These are phyloP conservation scores for Pteronura brasiliensis DNA, from an alignment of 2,113 vertebrate species.

Conservation along the genomic window DNA sequence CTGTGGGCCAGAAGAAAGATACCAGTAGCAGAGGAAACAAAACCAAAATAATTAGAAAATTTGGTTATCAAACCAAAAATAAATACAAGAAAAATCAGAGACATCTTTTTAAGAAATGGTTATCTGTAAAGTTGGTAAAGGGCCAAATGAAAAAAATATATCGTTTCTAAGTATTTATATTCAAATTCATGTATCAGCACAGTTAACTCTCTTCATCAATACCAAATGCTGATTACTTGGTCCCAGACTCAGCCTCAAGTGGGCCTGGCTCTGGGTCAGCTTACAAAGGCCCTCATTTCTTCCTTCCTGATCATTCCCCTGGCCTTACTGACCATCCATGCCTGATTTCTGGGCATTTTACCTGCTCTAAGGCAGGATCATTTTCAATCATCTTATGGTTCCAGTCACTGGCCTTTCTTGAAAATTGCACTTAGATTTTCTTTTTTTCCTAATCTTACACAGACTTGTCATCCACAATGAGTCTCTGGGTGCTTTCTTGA, in stretches of 20 bases:
- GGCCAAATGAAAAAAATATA: neutral
- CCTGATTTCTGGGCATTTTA: neutral
- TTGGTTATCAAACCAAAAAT: neutral
- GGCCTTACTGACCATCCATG: neutral
- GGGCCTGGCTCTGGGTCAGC: no score
- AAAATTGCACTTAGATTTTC: neutral
- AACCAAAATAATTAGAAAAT: neutral
- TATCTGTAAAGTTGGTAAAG: neutral
- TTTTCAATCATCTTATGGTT: neutral
- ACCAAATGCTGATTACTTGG: neutral
- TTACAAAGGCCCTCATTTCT: rapidly evolving
- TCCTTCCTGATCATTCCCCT: neutral
- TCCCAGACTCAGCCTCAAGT: neutral
- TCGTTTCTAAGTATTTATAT: neutral
- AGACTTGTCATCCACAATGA: neutral
- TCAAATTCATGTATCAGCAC: neutral
- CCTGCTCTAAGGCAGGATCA: neutral
- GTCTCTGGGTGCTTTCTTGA: neutral
- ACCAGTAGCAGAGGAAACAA: neutral
- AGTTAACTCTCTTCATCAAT: neutral
- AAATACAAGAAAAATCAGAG: neutral
- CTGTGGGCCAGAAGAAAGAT: neutral
- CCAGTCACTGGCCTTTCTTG: neutral
- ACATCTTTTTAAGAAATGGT: neutral
- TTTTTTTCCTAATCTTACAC: neutral